These are phyloP conservation scores for Anadara kagoshimensis DNA, from an alignment of 1,140 invertebrate species.

Conservation along the genomic window DNA sequence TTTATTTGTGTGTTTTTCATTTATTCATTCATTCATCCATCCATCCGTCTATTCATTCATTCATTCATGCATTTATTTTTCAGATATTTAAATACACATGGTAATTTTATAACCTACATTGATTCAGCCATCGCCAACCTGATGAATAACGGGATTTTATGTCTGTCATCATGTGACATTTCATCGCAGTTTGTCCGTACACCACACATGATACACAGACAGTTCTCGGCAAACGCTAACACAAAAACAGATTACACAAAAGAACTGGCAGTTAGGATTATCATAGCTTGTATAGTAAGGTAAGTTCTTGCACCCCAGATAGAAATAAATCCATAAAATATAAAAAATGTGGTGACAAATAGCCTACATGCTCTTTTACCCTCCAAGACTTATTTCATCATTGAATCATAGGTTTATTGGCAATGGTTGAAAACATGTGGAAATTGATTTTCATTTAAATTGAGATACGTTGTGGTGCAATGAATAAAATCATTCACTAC, in stretches of 20 bases:
- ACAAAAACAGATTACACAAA: constrained; percentile 71
- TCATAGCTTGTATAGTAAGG: constrained; percentile 68
- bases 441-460: too few relatives aligned
- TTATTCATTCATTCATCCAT: background rate
- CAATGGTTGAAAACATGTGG: too few relatives aligned
- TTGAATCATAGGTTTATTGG: too few relatives aligned
- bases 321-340: background rate
- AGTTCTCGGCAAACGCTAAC: constrained; percentile 64
- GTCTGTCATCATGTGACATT: constrained; percentile 68
- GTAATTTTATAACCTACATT: constrained; percentile 61
- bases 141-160: constrained; percentile 66
- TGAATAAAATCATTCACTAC: too few relatives aligned
- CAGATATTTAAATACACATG: constrained; percentile 70
- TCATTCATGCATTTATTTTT: constrained; percentile 16
- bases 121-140: constrained; percentile 68
- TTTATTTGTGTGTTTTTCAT: background rate
- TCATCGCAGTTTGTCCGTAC: constrained; percentile 66
- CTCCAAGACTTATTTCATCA: too few relatives aligned
- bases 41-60: background rate
- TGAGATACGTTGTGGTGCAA: too few relatives aligned
- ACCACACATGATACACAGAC: constrained; percentile 63
- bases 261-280: constrained; percentile 69
- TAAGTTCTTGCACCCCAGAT: too few relatives aligned
- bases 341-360: background rate
- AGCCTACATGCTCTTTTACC: too few relatives aligned